Evolutionary conservation across 1,140 invertebrate genomes (phyloP), one percentile per base, ranked within the genome.

Genomic region (Papilio xuthus): DNA sequence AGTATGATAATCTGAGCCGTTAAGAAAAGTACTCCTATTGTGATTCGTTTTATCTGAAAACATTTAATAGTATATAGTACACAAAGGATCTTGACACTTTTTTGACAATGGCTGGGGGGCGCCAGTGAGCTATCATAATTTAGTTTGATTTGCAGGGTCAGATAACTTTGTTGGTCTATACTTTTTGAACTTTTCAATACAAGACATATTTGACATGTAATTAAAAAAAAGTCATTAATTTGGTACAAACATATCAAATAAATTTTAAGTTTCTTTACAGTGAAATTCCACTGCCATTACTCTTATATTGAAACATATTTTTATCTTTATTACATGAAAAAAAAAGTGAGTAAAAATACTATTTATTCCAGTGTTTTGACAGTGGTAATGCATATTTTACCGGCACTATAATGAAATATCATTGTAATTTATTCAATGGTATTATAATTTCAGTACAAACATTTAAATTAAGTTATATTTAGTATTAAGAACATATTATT

Each of bases 401-500:
- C n/a, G 12, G 60, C 20, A 47, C 13, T 50, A 47, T n/a, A 23
- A 28, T 73, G n/a, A 73, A 15, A 8, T 42, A 13, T 20, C 3
- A 71, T 41, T 20, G 3, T 44, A 12, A 10, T 42, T 12, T 72
- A 13, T 37, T 70, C 32, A 70, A 41, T 50, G 37, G 42, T 73
- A 26, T 47, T 44, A 73, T 73, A 44, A 72, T 47, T 44, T 73
- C 71, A 73, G 71, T 73, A 73, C 71, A 73, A 73, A 73, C 28
- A 73, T 50, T 50, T 44, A 73, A 73, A 73, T n/a, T 73, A 73
- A 73, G 71, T 73, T 23, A 10, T 73, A 73, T 26, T 73, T 73
- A 73, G 71, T 6, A 26, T 47, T 71, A 71, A 71, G n/a, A 41
- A 32, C 28, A 70, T 37, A 18, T 70, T 70, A 70, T 37, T n/a